phyloP scores from a whole-genome alignment of 2,888 invertebrate species.

The Cremastobaeus sp. region DNA sequence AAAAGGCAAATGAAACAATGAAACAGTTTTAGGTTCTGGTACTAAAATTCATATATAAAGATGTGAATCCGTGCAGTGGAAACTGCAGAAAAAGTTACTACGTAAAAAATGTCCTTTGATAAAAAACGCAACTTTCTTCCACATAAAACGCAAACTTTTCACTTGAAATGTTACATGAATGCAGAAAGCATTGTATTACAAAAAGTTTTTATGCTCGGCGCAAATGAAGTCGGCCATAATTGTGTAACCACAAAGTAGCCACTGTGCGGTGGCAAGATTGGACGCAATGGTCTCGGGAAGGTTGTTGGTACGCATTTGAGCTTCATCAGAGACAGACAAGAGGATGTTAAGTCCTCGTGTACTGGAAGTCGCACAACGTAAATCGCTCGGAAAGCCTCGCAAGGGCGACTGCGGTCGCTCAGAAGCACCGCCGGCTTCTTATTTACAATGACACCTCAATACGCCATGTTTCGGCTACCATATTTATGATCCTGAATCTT shows the following conservation, averaged over 20 bases:
- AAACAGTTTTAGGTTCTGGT: too few relatives aligned
- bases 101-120: too few relatives aligned
- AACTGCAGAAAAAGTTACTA: too few relatives aligned
- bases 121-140: too few relatives aligned
- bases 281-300: conserved; percentile 29
- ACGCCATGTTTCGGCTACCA: conserved; percentile 49
- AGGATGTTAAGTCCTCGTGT: conserved; percentile 42
- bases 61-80: too few relatives aligned
- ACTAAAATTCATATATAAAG: too few relatives aligned
- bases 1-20: neutral
- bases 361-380: conserved; percentile 45
- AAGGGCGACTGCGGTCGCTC: conserved; percentile 57
- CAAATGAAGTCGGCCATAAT: conserved; percentile 61
- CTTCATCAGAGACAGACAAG: conserved; percentile 24
- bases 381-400: conserved; percentile 55
- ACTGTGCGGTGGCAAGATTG: conserved; percentile 57
- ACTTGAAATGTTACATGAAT: too few relatives aligned
- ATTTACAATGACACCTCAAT: conserved; percentile 63
- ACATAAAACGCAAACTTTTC: neutral
- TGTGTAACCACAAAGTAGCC: conserved; percentile 62
- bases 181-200: too few relatives aligned
- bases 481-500: conserved; percentile 57
- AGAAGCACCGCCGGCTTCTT: conserved; percentile 61
- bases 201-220: conserved; percentile 36
- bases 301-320: conserved; percentile 25